Evolutionary conservation across 2,797 vertebrate species (phyloP).

Genomic region (Linurgus olivaceus): DNA sequence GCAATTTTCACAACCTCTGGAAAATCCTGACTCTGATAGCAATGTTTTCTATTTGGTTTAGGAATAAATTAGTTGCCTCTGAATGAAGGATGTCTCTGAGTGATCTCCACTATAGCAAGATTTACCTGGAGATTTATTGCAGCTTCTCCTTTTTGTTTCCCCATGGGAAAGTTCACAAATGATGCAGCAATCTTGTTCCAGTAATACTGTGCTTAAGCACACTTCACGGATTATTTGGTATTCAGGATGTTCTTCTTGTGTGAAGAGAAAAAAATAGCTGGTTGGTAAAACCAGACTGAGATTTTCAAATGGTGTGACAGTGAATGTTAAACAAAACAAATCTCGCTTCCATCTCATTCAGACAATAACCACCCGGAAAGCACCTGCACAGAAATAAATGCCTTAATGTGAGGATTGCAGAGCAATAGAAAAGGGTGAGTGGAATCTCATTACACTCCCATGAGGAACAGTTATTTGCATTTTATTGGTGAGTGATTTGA

Average conservation of each 20-base stretch:
- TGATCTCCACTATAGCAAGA: constrained; percentile 49
- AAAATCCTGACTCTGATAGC: neutral
- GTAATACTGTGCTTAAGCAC: constrained; percentile 59
- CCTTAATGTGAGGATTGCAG: neutral
- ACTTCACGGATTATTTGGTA: constrained; percentile 58
- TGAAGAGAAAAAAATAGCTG: neutral
- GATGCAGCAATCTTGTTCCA: constrained; percentile 65
- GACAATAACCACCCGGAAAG: neutral
- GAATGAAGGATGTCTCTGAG: constrained; percentile 39
- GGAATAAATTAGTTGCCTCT: constrained; percentile 55
- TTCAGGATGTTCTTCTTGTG: constrained; percentile 7
- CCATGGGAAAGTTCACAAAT: constrained; percentile 64
- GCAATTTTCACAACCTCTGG: neutral
- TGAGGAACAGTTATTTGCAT: neutral
- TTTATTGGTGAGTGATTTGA: constrained; percentile 11
- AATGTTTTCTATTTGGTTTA: constrained; percentile 22
- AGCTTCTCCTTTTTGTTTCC: constrained; percentile 54
- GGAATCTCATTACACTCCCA: neutral
- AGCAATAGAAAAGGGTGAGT: neutral
- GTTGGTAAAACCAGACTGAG: constrained; percentile 15
- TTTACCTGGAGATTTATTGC: constrained; percentile 67
- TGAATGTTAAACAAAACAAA: constrained; percentile 25
- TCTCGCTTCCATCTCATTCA: constrained; percentile 2
- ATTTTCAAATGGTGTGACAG: constrained; percentile 6
- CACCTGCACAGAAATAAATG: neutral